Percentiles rank a stretch among this genome's conserved stretches.
phyloP scores from a whole-genome alignment of 2,113 vertebrate species.

The Crypturellus undulatus region DNA sequence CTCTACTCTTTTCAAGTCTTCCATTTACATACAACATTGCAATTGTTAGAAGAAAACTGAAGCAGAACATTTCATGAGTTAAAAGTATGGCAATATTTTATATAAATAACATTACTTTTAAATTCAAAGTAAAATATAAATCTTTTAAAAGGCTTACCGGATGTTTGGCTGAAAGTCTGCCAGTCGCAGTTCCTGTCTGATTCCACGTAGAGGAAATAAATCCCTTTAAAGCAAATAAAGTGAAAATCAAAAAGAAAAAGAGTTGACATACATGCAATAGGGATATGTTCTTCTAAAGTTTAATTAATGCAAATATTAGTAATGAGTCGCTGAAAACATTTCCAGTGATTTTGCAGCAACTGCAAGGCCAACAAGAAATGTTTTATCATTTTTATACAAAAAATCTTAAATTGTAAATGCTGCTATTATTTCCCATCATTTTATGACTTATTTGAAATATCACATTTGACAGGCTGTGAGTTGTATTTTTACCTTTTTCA shows the following conservation, averaged over 20 bases:
- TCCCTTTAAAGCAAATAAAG: conserved; percentile 52
- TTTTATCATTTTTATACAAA: background rate
- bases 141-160: conserved; percentile 71
- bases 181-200: conserved; percentile 88
- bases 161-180: conserved; percentile 88
- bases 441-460: background rate
- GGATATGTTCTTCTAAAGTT: background rate
- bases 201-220: conserved; percentile 79
- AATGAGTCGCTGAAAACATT: background rate
- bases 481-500: conserved; percentile 81
- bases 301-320: background rate
- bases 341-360: too few relatives aligned
- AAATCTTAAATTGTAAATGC: background rate
- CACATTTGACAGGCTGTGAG: background rate
- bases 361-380: background rate
- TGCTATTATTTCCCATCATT: background rate
- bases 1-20: background rate
- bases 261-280: background rate
- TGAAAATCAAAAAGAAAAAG: background rate
- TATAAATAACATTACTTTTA: background rate
- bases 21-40: background rate
- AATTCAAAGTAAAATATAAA: background rate
- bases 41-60: background rate
- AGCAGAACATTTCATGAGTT: background rate
- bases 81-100: background rate